Evolutionary conservation across 2,888 invertebrate genomes (phyloP).

Genomic region (Troides oblongomaculatus): DNA sequence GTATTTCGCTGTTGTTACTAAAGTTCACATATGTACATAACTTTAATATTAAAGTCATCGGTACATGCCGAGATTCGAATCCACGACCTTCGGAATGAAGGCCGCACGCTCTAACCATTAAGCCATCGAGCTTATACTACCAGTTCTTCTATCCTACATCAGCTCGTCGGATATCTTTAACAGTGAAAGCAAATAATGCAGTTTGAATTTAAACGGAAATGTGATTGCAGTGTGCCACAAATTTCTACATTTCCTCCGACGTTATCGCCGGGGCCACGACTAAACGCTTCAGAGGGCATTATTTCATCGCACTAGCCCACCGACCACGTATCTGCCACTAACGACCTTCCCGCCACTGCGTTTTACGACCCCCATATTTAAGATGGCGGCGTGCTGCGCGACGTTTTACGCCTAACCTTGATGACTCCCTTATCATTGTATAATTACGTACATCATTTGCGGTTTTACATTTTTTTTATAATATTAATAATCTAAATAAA

Average conservation of each 20-base stretch:
- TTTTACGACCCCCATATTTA: slow-evolving; percentile 37
- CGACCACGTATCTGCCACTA: slow-evolving; percentile 31
- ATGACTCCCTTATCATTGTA: slow-evolving; percentile 16
- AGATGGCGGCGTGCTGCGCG: slow-evolving; percentile 30
- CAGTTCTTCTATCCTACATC: too few relatives aligned
- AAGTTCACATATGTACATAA: too few relatives aligned
- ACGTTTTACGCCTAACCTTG: slow-evolving; percentile 21
- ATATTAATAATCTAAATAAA: neutral
- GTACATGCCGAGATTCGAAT: too few relatives aligned
- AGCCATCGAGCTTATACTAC: too few relatives aligned
- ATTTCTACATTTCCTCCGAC: slow-evolving; percentile 24
- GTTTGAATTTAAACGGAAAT: slow-evolving; percentile 7
- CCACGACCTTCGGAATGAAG: too few relatives aligned
- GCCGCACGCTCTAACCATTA: too few relatives aligned
- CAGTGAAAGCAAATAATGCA: slow-evolving; percentile 7
- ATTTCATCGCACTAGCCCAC: slow-evolving; percentile 29
- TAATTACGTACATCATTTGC: slow-evolving; percentile 7
- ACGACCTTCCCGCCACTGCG: slow-evolving; percentile 34
- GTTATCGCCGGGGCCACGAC: slow-evolving; percentile 23
- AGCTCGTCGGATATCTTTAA: neutral
- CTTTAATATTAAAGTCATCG: too few relatives aligned
- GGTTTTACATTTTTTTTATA: neutral
- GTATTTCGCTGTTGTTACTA: too few relatives aligned
- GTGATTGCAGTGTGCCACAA: slow-evolving; percentile 10
- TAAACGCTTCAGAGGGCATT: slow-evolving; percentile 29